Conservation (phyloP, 2,113 vertebrate genomes). For the Taurulus bubalis region DNA sequence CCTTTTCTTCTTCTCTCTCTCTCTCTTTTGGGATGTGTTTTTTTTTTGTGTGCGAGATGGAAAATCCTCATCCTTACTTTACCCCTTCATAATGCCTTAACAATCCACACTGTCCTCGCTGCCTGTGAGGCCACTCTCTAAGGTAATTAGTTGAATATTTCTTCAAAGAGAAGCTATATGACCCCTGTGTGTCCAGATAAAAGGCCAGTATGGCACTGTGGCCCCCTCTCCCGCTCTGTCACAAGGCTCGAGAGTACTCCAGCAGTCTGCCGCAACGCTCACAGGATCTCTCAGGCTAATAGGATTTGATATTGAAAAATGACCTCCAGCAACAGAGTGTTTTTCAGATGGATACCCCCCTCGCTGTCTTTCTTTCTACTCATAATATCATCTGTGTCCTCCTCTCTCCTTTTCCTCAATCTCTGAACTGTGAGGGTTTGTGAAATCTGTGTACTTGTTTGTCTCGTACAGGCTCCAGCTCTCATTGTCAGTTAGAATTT, state of each 20-base stretch:
- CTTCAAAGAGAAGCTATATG: slow-evolving; percentile 86
- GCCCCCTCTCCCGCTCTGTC: slow-evolving; percentile 66
- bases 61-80: slow-evolving; percentile 82
- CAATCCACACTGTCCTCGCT: slow-evolving; percentile 77
- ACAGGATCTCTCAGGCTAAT: slow-evolving; percentile 82
- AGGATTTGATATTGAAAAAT: slow-evolving; percentile 86
- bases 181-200: slow-evolving; percentile 83
- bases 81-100: slow-evolving; percentile 78
- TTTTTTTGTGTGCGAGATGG: slow-evolving; percentile 61
- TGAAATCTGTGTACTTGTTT: slow-evolving; percentile 44
- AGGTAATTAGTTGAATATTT: slow-evolving; percentile 89
- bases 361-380: slow-evolving; percentile 20
- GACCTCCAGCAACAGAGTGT: slow-evolving; percentile 74
- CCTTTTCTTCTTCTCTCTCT: slow-evolving; percentile 25
- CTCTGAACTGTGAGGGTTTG: slow-evolving; percentile 18
- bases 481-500: slow-evolving; percentile 40
- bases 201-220: slow-evolving; percentile 79
- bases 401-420: slow-evolving; percentile 6
- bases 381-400: slow-evolving; percentile 4
- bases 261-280: slow-evolving; percentile 73
- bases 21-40: slow-evolving; percentile 36
- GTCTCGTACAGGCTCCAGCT: slow-evolving; percentile 8
- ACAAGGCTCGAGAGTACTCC: slow-evolving; percentile 81
- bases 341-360: slow-evolving; percentile 61
- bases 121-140: slow-evolving; percentile 82